Percentiles rank a stretch among this genome's conserved stretches.
phyloP scores from a whole-genome alignment of 1,140 invertebrate genomes.

The Saccostrea glomerata region DNA sequence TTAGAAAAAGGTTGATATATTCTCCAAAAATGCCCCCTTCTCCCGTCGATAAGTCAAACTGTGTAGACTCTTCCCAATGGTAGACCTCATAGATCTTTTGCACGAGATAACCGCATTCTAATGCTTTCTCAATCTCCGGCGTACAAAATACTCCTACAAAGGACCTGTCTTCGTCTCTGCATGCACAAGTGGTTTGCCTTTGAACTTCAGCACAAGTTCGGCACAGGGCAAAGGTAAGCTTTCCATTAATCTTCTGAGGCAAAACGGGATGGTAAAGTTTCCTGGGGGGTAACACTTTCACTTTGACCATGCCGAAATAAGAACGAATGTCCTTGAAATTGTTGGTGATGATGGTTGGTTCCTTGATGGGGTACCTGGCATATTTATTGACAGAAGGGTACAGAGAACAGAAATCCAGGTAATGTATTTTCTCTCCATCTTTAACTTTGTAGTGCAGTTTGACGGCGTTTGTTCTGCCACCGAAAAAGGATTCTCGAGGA shows the following conservation, averaged over 20 bases:
- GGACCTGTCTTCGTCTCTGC: constrained; percentile 59
- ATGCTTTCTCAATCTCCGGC: constrained; percentile 74
- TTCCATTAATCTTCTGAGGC: constrained; percentile 42
- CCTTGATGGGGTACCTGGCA: constrained; percentile 73
- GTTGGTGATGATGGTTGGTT: constrained; percentile 73
- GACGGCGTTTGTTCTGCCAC: constrained; percentile 73
- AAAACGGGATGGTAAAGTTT: constrained; percentile 59
- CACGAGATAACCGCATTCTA: constrained; percentile 74
- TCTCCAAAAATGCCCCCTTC: constrained; percentile 55
- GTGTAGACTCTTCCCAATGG: constrained; percentile 67
- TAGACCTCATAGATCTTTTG: constrained; percentile 76
- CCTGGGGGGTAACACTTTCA: constrained; percentile 53
- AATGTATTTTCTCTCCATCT: constrained; percentile 74
- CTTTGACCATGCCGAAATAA: constrained; percentile 68
- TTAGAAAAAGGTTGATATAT: constrained; percentile 64
- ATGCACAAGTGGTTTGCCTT: constrained; percentile 38
- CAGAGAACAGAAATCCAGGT: constrained; percentile 74
- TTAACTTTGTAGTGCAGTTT: constrained; percentile 64
- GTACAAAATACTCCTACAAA: constrained; percentile 76
- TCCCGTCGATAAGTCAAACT: constrained; percentile 55
- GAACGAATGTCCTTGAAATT: constrained; percentile 56
- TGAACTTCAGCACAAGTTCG: constrained; percentile 36
- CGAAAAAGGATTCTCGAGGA: constrained; percentile 72
- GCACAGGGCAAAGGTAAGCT: constrained; percentile 46
- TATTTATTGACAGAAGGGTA: constrained; percentile 68